Base-by-base conservation (phyloP, 2,797 vertebrate genomes). In the Hoplostethus atlanticus region DNA sequence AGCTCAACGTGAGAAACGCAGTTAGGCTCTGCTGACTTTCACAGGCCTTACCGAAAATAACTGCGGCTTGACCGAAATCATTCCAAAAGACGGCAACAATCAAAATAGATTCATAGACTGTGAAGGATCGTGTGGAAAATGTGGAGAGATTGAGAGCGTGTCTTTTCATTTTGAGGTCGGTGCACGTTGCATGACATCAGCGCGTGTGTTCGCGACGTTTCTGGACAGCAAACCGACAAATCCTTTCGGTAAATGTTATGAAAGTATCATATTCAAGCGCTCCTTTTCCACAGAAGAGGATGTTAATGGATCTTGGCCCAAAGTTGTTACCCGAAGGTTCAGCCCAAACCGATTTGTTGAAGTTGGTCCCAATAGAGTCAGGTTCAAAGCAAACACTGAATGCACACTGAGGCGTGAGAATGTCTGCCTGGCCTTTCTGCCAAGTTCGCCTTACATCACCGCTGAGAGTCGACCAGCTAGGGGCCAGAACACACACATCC, bases 331-430 rank as follows among this genome's bases (percentile, higher is more conserved):
- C 34, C 57, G 79, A 77, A 70, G 64, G 63, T 81, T 88, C 74
- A 79, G 67, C 80, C 65, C 56, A 83, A 89, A 87, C 85, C 73
- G 69, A 71, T 82, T 82, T 82, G 71, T 73, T 77, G 60, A 87
- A 83, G 81, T 80, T 69, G 64, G 38, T 86, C 81, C 72, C 67
- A 28, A 34, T 13, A 60, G 80, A 83, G 40, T 80, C 72, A 67
- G 81, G 77, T 84, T 85, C 76, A 89, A 90, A 90, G 79, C 76
- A 84, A 82, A 83, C 70, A 75, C 3, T 73, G 67, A 73, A 76
- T 69, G 67, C 68, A 76, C 73, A 73, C 34, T 85, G 80, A 76
- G 79, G 86, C 52, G 30, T 78, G 75, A 84, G 71, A 74, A 65
- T 61, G 80, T 83, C 54, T 64, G 80, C 74, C 82, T 87, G 76